Evolutionary conservation across 2,113 vertebrate genomes (phyloP), one percentile per base, ranked within the genome.

Genomic region (Stigmatopora argus): DNA sequence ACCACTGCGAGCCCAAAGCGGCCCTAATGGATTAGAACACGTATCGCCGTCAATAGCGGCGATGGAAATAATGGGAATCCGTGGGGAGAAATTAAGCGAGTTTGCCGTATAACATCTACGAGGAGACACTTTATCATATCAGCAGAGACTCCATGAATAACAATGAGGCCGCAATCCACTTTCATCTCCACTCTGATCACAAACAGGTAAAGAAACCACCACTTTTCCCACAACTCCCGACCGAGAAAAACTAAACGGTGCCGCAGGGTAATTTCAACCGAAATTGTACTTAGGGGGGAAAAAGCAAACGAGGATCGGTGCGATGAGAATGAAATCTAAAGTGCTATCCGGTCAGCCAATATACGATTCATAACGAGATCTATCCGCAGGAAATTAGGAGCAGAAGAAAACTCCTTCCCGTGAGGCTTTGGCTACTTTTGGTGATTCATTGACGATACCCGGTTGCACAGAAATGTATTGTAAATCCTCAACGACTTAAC

Each of bases 91-190:
- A 73, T 57, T 69, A 72, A 78, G 72, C 74, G 60, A 72, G 62
- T 83, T 85, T 83, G 77, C 81, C 78, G 74, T 82, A 81, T 80
- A 79, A 79, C 69, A 79, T 81, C 82, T 82, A 77, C 72, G 61
- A 38, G 44, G 35, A 78, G 83, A 83, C 78, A 64, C 78, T 67
- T 81, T 73, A 45, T 17, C 34, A 51, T 71, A 78, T 74, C 70
- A 74, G 71, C 14, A 21, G 46, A 31, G 77, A 82, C 73, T 80
- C 78, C 69, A 75, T 79, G 86, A 83, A 85, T 84, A 81, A 58
- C 71, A 85, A 86, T 78, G 73, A 83, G 79, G 46, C 75, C 63
- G 7, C 46, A 35, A 51, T 64, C 51, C 47, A 64, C 41, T 68
- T 78, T 85, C 65, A 59, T 65, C 38, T 69, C 21, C 41, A 75